Base-by-base conservation (phyloP, 2,888 invertebrate genomes). In the Itoplectis maculator region DNA sequence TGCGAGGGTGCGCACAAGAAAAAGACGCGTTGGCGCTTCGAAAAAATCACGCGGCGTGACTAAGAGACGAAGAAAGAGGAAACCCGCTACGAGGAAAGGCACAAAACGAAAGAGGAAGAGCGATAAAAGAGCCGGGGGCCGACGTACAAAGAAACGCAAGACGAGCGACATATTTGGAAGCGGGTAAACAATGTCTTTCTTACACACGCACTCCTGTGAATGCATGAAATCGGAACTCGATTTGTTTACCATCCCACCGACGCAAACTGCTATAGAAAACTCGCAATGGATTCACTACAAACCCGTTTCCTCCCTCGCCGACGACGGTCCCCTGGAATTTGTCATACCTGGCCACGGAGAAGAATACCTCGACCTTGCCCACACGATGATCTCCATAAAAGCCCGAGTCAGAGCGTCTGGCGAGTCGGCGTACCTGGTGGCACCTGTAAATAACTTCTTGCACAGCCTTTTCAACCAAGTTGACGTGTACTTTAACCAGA, bases 281-380 rank as follows among this genome's bases (percentile, higher is more conserved):
- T 82, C 85, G 0, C 76, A 86, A 8, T 86, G 79, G 78, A 69
- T 88, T 0, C 81, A 87, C 20, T 88, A 86, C 47, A 86, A 87
- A 63, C 84, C 86, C 0, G 69, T 87, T 11, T 84, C 86, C 6
- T 84, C 79, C 2, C 65, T 88, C 7, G 73, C 82, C 2, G 85
- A 87, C 37, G 82, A 86, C 59, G 69, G 83, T 0, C 85, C 86
- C 0, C 82, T 88, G 4, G 87, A 88, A 61, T 88, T 88, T 77
- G 76, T 83, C 7, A 59, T 88, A 7, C 87, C 86, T 0, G 86
- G 86, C 0, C 68, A 81, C 51, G 79, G 85, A 13, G 86, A 87
- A 47, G 87, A 86, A 61, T 87, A 87, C 61, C 59, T 86, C 3
- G 87, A 88, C 63, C 68, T 86, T 18, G 78, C 87, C 2, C 83